Percentiles rank a stretch among this genome's conserved stretches.
These are phyloP conservation scores for Venusia cambrica DNA, from an alignment of 2,888 invertebrate species.

Conservation along the genomic window DNA sequence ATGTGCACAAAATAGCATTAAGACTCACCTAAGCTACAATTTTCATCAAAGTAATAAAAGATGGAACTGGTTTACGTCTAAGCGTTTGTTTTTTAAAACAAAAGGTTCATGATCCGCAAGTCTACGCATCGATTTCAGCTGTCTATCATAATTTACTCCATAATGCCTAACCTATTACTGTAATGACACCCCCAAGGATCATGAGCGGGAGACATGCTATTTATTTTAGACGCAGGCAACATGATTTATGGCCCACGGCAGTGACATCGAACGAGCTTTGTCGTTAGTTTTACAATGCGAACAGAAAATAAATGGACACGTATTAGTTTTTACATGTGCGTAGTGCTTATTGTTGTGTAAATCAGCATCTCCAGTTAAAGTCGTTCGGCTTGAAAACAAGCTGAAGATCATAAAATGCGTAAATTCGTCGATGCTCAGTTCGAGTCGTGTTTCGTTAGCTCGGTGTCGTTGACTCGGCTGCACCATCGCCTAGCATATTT, in stretches of 20 bases:
- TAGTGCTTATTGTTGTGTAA: conserved; percentile 29
- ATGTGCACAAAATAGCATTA: conserved; percentile 15
- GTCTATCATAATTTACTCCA: conserved; percentile 39
- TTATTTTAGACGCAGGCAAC: conserved; percentile 34
- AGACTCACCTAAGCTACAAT: conserved; percentile 17
- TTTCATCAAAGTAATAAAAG: conserved; percentile 24
- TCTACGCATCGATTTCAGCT: conserved; percentile 33
- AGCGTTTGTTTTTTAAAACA: conserved; percentile 19
- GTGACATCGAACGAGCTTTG: conserved; percentile 25
- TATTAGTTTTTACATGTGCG: conserved; percentile 25
- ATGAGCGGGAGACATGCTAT: conserved; percentile 28
- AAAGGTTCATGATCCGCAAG: conserved; percentile 16
- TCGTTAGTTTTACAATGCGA: conserved; percentile 28
- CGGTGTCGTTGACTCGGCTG: conserved; percentile 54
- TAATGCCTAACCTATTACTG: conserved; percentile 38
- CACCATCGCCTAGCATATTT: conserved; percentile 50
- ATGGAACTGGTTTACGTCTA: conserved; percentile 21
- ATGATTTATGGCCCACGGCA: conserved; percentile 35
- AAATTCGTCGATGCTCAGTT: conserved; percentile 21
- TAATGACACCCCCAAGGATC: conserved; percentile 39
- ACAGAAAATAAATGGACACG: conserved; percentile 17
- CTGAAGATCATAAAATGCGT: conserved; percentile 19
- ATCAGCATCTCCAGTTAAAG: conserved; percentile 11
- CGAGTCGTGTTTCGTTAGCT: conserved; percentile 26
- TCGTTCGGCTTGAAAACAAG: too few relatives aligned